These are phyloP conservation scores for Alosa sapidissima DNA, from an alignment of 2,797 vertebrate genomes.

Conservation along the genomic window DNA sequence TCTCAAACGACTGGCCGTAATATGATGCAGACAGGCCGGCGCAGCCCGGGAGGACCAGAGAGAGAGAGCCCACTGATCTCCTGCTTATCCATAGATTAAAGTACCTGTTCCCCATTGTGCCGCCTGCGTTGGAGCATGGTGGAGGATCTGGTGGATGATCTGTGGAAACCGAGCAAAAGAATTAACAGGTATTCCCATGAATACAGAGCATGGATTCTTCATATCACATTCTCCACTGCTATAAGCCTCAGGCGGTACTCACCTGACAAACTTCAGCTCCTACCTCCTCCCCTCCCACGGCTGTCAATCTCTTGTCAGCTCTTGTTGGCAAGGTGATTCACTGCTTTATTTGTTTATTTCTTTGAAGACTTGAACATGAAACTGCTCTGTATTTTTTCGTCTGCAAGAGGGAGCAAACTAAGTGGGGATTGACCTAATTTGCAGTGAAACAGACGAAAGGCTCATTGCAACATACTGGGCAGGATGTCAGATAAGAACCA, in stretches of 20 bases:
- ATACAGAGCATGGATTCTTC: not conserved
- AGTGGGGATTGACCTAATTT: slow-evolving; percentile 4
- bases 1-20: slow-evolving; percentile 20
- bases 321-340: not conserved
- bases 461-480: not conserved
- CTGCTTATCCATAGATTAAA: slow-evolving; percentile 47
- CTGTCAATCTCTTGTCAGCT: slow-evolving; percentile 38
- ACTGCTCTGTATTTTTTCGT: not conserved
- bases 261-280: slow-evolving; percentile 36
- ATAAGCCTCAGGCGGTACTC: slow-evolving; percentile 33
- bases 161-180: slow-evolving; percentile 32
- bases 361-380: not conserved
- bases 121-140: slow-evolving; percentile 34
- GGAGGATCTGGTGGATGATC: slow-evolving; percentile 40
- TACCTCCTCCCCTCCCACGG: not conserved
- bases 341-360: not conserved
- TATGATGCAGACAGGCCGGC: slow-evolving; percentile 36
- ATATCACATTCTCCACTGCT: not conserved
- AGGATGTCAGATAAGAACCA: slow-evolving; percentile 10
- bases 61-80: slow-evolving; percentile 33
- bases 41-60: slow-evolving; percentile 30
- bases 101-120: slow-evolving; percentile 36
- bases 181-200: slow-evolving; percentile 21
- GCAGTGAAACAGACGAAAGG: not conserved
- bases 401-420: not conserved